Conservation (phyloP, 2,797 vertebrate species). For the Delichon dasypus region DNA sequence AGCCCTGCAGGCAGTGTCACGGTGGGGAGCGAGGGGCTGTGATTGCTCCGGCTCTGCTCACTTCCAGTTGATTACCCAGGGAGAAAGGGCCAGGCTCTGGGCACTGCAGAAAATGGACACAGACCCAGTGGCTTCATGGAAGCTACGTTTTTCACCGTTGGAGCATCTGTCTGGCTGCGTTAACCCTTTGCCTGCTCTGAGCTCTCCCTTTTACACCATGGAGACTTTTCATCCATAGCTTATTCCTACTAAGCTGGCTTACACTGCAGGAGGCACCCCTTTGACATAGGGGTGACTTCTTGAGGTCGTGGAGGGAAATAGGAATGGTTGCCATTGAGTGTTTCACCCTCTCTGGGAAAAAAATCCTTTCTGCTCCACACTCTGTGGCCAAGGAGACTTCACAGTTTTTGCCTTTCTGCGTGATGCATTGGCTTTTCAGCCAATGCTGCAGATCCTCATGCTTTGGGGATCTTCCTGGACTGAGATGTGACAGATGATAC, state of each 20-base stretch:
- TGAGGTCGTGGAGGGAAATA: not conserved
- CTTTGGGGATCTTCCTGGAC: constrained; percentile 9
- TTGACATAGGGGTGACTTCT: accelerated
- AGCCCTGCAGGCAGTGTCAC: accelerated
- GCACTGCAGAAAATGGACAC: not conserved
- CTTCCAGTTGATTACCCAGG: constrained; percentile 57
- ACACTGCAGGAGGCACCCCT: not conserved
- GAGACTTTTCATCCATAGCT: not conserved
- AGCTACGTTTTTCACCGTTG: not conserved
- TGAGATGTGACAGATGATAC: constrained; percentile 14
- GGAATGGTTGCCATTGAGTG: not conserved
- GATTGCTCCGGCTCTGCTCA: not conserved
- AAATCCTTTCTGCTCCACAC: not conserved
- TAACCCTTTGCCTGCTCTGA: constrained; percentile 29
- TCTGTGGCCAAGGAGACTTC: not conserved
- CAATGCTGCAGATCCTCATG: not conserved
- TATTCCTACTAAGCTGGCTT: not conserved
- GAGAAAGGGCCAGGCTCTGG: constrained; percentile 27
- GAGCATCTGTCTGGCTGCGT: not conserved
- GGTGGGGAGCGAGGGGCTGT: not conserved
- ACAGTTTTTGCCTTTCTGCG: not conserved
- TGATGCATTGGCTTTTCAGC: not conserved
- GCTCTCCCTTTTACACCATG: accelerated
- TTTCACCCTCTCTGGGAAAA: not conserved
- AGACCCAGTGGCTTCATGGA: not conserved